Evolutionary conservation across 2,797 vertebrate species (phyloP), one percentile per base, ranked within the genome.

Genomic region (Notoglanidium macrostoma): DNA sequence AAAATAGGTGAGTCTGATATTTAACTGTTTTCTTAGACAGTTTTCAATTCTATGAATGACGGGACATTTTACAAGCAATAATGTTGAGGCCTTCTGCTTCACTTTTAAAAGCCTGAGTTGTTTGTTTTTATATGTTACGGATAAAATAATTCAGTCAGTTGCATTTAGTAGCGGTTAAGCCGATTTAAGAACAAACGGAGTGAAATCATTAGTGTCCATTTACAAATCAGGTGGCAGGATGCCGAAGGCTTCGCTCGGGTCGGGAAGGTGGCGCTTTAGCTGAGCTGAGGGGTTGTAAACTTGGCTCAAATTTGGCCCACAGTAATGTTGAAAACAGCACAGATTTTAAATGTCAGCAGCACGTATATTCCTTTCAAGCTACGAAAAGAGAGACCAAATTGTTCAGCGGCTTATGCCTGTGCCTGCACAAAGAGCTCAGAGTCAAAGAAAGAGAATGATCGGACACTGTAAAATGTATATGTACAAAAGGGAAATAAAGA

Each of bases 31-130:
- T 73, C 68, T 59, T 44, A 19, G 68, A 19, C 49, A 9, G 29
- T 35, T 32, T 81, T 44, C 80, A 19, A 49, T 65, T 82, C 21
- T 65, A 32, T 65, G 32, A 83, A 35, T 29, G 10, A 54, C 14
- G 54, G 46, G 78, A 32, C 44, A 68, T 83, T 83, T 83, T 83
- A 51, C 80, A 67, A 44, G 14, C 63, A 21, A 68, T 54, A 83
- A 51, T 26, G 2, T 51, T 17, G n/a, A n/a, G 9, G 29, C 14
- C 65, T 11, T 15, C 46, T 5, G 63, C 21, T 32, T 51, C 26
- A 32, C 79, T 81, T 67, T 82, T 49, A n/a, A 49, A 40, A 63
- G 40, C 32, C 44, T 21, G 59, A 46, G 12, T 35, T 19, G 51
- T 44, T 79, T 79, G 1, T 51, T 83, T 2, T 51, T 51, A 51